Conservation (phyloP, 1,140 invertebrate species). For the Lepidurus apus region DNA sequence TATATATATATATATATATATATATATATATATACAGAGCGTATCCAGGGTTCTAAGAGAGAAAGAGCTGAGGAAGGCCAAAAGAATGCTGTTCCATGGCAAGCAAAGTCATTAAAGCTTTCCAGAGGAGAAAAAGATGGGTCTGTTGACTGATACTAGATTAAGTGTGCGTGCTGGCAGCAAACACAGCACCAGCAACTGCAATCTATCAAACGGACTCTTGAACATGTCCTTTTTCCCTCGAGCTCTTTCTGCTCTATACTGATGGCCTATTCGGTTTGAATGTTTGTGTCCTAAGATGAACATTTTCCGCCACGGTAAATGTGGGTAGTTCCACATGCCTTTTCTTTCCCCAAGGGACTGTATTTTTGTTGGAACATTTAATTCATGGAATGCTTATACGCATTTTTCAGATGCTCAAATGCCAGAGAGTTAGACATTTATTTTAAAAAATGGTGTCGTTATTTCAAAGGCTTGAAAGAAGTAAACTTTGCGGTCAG, state of each 20-base stretch:
- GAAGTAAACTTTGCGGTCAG: background rate
- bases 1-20: no score
- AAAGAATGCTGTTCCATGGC: background rate
- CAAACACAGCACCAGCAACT: slow-evolving; percentile 5
- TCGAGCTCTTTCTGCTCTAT: background rate
- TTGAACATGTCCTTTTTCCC: background rate
- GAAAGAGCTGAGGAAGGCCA: background rate
- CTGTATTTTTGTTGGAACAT: background rate
- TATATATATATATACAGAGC: background rate
- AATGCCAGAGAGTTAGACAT: background rate
- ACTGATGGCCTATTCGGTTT: background rate
- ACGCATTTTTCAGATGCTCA: background rate
- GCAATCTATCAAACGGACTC: slow-evolving; percentile 9
- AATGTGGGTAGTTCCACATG: background rate
- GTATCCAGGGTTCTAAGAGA: background rate
- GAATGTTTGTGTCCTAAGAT: background rate
- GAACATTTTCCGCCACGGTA: background rate
- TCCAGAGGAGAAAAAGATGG: background rate
- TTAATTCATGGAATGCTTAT: background rate
- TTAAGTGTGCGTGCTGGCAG: slow-evolving; percentile 20
- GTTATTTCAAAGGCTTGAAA: background rate
- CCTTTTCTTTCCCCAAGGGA: background rate
- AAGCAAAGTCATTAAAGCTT: background rate
- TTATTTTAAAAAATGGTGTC: background rate
- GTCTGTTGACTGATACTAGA: slow-evolving; percentile 17